Conservation (phyloP, 2,888 invertebrate genomes). For the Cotesia congregata region DNA sequence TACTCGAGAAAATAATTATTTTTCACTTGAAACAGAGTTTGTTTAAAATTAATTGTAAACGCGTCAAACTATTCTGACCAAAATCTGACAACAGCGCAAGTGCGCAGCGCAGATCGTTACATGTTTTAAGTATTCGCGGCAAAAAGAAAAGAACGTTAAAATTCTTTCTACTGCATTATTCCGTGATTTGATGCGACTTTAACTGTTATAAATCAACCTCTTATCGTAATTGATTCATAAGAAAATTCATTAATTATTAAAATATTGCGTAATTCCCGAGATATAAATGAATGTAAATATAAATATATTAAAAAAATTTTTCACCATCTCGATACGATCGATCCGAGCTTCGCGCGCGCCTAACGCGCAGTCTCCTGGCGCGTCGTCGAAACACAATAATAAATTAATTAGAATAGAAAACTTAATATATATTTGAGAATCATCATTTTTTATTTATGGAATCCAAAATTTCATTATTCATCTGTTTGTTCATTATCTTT, state of each 20-base stretch:
- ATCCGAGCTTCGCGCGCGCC: conserved; percentile 58
- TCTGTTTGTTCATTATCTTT: too few relatives aligned
- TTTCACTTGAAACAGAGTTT: neutral
- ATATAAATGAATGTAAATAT: conserved; percentile 44
- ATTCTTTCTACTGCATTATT: conserved; percentile 48
- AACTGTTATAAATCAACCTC: neutral
- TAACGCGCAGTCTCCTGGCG: conserved; percentile 45
- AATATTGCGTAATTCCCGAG: conserved; percentile 41
- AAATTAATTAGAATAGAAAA: conserved; percentile 8
- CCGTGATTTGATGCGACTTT: conserved; percentile 34
- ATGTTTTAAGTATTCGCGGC: conserved; percentile 68
- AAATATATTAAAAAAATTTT: conserved; percentile 61
- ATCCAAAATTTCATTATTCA: neutral
- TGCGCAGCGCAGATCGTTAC: conserved; percentile 65
- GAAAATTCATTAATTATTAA: conserved; percentile 36
- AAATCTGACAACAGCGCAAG: conserved; percentile 60
- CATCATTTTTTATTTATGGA: conserved; percentile 7
- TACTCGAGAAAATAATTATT: neutral
- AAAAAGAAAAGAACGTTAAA: conserved; percentile 67
- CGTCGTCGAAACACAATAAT: conserved; percentile 13
- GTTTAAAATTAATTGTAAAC: conserved; percentile 34
- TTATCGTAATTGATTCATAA: conserved; percentile 24
- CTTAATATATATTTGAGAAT: neutral
- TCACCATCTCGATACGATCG: conserved; percentile 57
- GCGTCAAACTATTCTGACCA: neutral